Evolutionary conservation across 2,113 vertebrate genomes (phyloP).

Genomic region (Tichodroma muraria): DNA sequence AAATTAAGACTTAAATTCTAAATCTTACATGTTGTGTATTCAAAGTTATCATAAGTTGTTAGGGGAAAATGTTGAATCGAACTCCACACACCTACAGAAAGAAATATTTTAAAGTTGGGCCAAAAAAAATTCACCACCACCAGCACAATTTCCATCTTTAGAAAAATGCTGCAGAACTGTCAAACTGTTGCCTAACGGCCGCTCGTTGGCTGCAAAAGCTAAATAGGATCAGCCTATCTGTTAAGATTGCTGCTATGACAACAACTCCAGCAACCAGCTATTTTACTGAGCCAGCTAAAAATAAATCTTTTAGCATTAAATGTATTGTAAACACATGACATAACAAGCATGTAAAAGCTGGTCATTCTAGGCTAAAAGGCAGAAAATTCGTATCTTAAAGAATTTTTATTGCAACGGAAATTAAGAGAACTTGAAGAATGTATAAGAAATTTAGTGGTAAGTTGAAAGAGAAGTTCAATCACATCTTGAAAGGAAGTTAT

Average conservation of each 20-base stretch:
- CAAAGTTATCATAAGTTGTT: neutral
- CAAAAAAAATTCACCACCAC: neutral
- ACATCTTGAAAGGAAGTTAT: neutral
- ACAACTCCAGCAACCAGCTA: constrained; percentile 33
- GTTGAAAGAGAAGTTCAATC: neutral
- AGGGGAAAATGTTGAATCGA: constrained; percentile 4
- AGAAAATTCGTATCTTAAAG: neutral
- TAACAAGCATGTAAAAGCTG: neutral
- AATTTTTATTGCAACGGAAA: neutral
- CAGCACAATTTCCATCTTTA: constrained; percentile 53
- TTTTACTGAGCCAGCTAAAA: constrained; percentile 46
- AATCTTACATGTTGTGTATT: neutral
- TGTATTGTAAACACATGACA: constrained; percentile 41
- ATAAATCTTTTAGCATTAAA: constrained; percentile 44
- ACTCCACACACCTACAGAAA: constrained; percentile 35
- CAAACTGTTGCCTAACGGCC: constrained; percentile 37
- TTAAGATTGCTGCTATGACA: constrained; percentile 57
- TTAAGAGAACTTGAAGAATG: neutral
- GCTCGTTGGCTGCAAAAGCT: constrained; percentile 32
- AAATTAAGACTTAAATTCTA: constrained; percentile 12
- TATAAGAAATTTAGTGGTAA: neutral
- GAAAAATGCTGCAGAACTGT: constrained; percentile 48
- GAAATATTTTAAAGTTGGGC: constrained; percentile 37
- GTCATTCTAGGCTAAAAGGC: neutral
- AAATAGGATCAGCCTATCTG: constrained; percentile 50